phyloP scores from a whole-genome alignment of 2,113 vertebrate species.

The Asarcornis scutulata region DNA sequence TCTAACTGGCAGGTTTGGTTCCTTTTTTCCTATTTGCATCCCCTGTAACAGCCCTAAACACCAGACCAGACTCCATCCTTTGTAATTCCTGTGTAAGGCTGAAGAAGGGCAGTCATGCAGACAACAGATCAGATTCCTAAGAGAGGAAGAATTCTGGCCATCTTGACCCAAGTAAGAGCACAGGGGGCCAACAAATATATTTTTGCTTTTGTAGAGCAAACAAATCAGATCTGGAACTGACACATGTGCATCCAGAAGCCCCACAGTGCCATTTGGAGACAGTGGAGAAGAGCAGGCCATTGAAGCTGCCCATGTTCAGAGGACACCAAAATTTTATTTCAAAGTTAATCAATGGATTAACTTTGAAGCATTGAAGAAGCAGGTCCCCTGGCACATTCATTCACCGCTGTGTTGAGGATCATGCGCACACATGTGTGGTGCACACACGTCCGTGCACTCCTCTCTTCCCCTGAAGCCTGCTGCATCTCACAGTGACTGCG shows the following conservation, averaged over 20 bases:
- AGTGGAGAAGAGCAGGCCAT: not conserved
- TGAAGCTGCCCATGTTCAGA: not conserved
- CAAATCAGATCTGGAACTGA: not conserved
- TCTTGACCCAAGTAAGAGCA: not conserved
- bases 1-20: not conserved
- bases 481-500: not conserved
- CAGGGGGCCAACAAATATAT: not conserved
- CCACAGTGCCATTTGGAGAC: not conserved
- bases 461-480: not conserved
- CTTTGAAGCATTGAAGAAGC: not conserved
- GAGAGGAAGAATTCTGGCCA: not conserved
- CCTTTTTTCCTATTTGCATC: not conserved
- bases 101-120: not conserved
- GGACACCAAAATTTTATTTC: not conserved
- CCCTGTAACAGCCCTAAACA: not conserved
- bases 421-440: accelerated
- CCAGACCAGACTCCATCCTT: not conserved
- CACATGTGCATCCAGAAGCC: not conserved
- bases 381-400: not conserved
- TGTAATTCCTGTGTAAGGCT: not conserved
- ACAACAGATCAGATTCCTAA: not conserved
- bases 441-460: accelerated
- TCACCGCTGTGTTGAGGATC: accelerated
- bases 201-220: not conserved
- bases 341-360: not conserved